phyloP scores from a whole-genome alignment of 2,888 invertebrate genomes.

The Mythimna vitellina region DNA sequence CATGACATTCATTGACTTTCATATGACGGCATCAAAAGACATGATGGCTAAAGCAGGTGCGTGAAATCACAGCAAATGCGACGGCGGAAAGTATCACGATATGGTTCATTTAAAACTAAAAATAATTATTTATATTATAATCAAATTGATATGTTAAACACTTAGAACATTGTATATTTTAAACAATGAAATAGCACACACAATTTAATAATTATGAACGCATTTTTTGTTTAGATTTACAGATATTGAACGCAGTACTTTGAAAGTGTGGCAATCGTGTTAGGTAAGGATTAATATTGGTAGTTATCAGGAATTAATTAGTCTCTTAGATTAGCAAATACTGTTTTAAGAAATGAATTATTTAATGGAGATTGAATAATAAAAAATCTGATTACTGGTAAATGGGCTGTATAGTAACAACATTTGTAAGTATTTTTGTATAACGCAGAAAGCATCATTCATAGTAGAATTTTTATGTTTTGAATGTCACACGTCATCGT shows the following conservation, averaged over 20 bases:
- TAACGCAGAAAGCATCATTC: not conserved
- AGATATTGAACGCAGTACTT: conserved; percentile 28
- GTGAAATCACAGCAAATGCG: not conserved
- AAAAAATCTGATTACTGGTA: no score
- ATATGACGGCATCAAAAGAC: not conserved
- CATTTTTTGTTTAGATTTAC: not conserved
- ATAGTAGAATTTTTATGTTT: conserved; percentile 39
- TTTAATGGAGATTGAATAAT: not conserved
- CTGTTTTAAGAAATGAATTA: not conserved
- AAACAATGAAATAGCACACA: no score
- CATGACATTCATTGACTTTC: not conserved
- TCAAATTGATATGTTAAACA: no score
- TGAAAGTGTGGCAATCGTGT: conserved; percentile 13
- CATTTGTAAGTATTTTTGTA: not conserved
- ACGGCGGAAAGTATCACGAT: not conserved
- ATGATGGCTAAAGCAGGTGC: not conserved
- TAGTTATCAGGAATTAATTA: not conserved
- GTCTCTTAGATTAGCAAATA: not conserved
- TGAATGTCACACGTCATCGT: conserved; percentile 68
- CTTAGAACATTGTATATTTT: no score
- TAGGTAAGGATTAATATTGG: not conserved
- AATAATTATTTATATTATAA: not conserved
- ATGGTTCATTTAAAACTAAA: not conserved
- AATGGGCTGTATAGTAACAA: not conserved
- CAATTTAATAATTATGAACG: conserved; percentile 7